Evolutionary conservation across 2,888 invertebrate genomes (phyloP).

Genomic region (Oscheius onirici): DNA sequence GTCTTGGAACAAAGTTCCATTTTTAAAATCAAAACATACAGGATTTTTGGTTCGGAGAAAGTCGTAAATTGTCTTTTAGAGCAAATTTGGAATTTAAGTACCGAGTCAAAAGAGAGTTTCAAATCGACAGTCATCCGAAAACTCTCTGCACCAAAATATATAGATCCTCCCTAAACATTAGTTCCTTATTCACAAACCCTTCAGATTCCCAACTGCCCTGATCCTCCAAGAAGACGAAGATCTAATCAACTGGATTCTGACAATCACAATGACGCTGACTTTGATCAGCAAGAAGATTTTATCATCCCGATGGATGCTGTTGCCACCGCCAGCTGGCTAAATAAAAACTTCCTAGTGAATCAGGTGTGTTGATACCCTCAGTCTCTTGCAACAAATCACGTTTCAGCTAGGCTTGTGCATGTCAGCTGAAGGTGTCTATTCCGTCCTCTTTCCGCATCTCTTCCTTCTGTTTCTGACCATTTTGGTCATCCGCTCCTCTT

Average conservation of each 20-base stretch:
- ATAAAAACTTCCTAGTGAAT: conserved; percentile 43
- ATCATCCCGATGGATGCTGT: conserved; percentile 48
- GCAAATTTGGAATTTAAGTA: no score
- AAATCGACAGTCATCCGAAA: no score
- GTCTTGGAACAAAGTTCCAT: no score
- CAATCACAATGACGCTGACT: neutral
- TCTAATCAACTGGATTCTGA: conserved; percentile 1
- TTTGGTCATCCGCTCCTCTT: conserved; percentile 16
- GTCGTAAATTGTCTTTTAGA: no score
- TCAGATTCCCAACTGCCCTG: conserved; percentile 34
- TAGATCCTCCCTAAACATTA: no score
- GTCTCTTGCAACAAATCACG: neutral
- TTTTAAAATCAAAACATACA: no score
- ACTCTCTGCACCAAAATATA: no score
- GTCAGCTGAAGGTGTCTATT: conserved; percentile 22
- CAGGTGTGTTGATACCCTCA: conserved; percentile 31
- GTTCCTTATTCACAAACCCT: neutral
- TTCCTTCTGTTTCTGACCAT: conserved; percentile 14
- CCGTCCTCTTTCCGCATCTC: conserved; percentile 12
- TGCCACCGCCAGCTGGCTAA: conserved; percentile 40
- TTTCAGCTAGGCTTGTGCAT: conserved; percentile 22
- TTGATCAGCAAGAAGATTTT: conserved; percentile 34
- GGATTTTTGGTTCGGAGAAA: no score
- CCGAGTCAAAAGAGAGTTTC: no score
- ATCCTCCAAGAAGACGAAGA: conserved; percentile 34